Evolutionary conservation across 2,797 vertebrate genomes (phyloP).

Genomic region (Mycteria americana): DNA sequence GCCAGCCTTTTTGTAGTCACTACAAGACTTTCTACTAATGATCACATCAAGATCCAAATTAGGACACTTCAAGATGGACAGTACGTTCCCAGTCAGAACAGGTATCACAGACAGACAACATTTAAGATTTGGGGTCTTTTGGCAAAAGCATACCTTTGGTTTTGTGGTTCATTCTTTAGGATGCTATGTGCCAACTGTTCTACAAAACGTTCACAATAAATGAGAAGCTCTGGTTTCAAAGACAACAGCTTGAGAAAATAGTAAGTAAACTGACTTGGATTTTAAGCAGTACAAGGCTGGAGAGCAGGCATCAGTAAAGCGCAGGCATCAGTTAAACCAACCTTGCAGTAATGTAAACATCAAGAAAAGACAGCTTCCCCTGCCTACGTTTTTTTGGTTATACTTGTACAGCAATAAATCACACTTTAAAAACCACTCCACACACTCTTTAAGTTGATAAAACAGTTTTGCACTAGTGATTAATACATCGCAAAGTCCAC

Average conservation of each 20-base stretch:
- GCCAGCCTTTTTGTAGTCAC: background rate
- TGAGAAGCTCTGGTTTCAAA: background rate
- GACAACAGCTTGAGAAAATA: background rate
- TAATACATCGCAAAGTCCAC: background rate
- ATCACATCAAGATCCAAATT: background rate
- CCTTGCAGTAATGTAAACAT: background rate
- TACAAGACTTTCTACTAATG: background rate
- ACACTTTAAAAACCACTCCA: background rate
- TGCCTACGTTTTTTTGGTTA: background rate
- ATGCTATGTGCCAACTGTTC: background rate
- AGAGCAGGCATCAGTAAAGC: background rate
- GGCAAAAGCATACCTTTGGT: background rate
- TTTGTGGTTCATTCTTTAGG: background rate
- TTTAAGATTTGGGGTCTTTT: background rate
- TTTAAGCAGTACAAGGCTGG: background rate
- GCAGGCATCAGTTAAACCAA: background rate
- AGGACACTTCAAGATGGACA: background rate
- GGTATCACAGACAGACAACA: background rate
- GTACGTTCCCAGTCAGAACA: background rate
- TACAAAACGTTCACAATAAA: fast-evolving
- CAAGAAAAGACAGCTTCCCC: background rate
- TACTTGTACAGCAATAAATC: background rate
- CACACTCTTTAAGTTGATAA: background rate
- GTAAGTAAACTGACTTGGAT: background rate
- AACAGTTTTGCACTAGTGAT: background rate